Percentiles rank a stretch among this genome's conserved stretches.
phyloP scores from a whole-genome alignment of 2,113 vertebrate genomes.

The Varanus komodoensis region DNA sequence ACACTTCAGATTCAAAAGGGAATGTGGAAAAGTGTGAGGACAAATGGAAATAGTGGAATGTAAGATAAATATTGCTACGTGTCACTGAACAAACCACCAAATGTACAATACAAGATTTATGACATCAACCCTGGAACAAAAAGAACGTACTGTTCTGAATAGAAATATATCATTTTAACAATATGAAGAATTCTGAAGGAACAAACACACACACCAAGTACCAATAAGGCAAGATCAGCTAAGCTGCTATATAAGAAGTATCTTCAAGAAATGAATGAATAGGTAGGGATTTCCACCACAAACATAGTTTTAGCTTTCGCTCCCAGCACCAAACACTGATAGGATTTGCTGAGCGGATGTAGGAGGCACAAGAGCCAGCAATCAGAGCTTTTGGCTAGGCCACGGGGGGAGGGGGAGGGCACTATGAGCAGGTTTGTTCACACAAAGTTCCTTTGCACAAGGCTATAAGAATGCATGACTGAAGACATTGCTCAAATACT shows the following conservation, averaged over 20 bases:
- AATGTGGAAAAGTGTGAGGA: slow-evolving; percentile 39
- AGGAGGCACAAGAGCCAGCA: not conserved
- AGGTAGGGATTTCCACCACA: not conserved
- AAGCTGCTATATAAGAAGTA: not conserved
- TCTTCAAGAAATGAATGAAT: not conserved
- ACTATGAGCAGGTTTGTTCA: not conserved
- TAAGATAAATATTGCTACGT: slow-evolving; percentile 55
- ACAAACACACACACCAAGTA: not conserved
- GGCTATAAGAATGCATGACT: not conserved
- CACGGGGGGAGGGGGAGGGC: not conserved
- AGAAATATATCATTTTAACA: slow-evolving; percentile 59
- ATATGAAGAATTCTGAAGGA: slow-evolving; percentile 46
- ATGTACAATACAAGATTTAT: slow-evolving; percentile 51
- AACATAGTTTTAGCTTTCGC: not conserved
- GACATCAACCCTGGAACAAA: slow-evolving; percentile 47
- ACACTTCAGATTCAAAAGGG: slow-evolving; percentile 51
- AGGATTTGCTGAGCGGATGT: not conserved
- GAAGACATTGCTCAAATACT: not conserved
- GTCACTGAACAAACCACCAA: slow-evolving; percentile 46
- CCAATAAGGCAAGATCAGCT: slow-evolving; percentile 32
- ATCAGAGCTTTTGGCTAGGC: not conserved
- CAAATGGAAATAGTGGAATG: slow-evolving; percentile 49
- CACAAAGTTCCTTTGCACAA: not conserved
- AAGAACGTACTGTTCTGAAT: slow-evolving; percentile 29
- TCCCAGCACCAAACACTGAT: not conserved